A percentile compares a stretch with the other conserved stretches of the same genome.
Conservation (phyloP, 2,797 vertebrate genomes). For the Gymnoscopelus braueri region DNA sequence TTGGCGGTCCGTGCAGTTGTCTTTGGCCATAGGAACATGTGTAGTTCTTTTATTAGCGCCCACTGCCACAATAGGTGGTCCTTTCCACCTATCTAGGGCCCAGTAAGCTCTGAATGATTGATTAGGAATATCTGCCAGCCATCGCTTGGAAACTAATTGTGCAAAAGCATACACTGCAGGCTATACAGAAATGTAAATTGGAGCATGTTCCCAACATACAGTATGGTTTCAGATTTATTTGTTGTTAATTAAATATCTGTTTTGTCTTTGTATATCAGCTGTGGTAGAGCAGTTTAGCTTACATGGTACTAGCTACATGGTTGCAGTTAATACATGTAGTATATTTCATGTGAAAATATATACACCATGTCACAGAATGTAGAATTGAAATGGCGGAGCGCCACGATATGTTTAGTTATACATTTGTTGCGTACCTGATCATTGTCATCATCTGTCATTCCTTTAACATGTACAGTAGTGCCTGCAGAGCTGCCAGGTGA, state of each 20-base stretch:
- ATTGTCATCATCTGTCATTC: background rate
- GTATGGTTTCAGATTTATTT: no score
- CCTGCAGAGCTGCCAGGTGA: background rate
- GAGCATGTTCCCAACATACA: background rate
- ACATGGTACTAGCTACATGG: no score
- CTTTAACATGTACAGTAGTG: no score
- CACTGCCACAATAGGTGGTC: conserved; percentile 50
- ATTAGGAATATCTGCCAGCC: conserved; percentile 15
- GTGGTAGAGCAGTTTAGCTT: no score
- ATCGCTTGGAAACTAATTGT: conserved; percentile 10
- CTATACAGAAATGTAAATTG: background rate
- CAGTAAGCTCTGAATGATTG: conserved; percentile 17
- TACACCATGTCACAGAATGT: no score
- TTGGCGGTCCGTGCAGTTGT: conserved; percentile 57
- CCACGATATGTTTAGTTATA: background rate
- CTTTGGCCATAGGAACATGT: conserved; percentile 47
- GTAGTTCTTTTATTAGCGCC: conserved; percentile 63
- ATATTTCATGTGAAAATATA: no score
- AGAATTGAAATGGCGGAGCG: no score
- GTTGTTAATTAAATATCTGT: no score
- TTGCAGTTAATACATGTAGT: no score
- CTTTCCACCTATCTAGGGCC: conserved; percentile 6
- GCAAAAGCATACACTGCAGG: background rate
- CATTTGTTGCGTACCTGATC: background rate
- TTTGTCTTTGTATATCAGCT: no score